Base-by-base conservation (phyloP, 2,888 invertebrate genomes). In the Sycophila texana region DNA sequence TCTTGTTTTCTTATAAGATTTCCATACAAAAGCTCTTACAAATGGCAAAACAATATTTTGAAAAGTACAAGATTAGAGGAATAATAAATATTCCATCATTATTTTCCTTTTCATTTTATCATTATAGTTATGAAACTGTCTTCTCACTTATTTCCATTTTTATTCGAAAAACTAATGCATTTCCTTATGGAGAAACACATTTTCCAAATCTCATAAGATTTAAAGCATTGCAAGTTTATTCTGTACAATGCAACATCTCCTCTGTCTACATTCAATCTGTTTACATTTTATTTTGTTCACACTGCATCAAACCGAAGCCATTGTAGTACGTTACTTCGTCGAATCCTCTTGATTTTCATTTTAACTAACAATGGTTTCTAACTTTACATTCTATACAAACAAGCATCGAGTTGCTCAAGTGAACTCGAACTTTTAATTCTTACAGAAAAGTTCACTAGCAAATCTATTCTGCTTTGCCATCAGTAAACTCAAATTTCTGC, bases 371-470 rank as follows among this genome's bases (percentile, higher is more conserved):
- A 77, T 77, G 65, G 66, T 77, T 74, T 74, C 39, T 81, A 72
- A 78, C 75, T 81, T 81, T 81, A 81, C 72, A 81, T 63, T 78
- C 78, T 81, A 81, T 81, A 81, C 81, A 81, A 78, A 81, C 81
- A 81, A 77, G 81, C 78, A 76, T 73, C 72, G 78, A 81, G 78
- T 63, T 60, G 74, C 73, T 22, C 20, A 66, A 74, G 61, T 74
- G 63, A 71, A 71, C 74, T 72, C 68, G 78, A 81, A 81, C 18
- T 55, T 61, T 39, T 76, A 81, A 75, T 67, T 75, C 63, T 78
- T 78, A 81, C 81, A 78, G 75, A 81, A 77, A 78, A 78, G 81
- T 81, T 81, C 73, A 81, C 81, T 81, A 78, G 78, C 81, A 81
- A 81, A 78, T 78, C 66, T 81, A 76, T 30, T 81, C 78, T 81